Evolutionary conservation across 2,797 vertebrate species (phyloP).

Genomic region (Sorex maritimensis): DNA sequence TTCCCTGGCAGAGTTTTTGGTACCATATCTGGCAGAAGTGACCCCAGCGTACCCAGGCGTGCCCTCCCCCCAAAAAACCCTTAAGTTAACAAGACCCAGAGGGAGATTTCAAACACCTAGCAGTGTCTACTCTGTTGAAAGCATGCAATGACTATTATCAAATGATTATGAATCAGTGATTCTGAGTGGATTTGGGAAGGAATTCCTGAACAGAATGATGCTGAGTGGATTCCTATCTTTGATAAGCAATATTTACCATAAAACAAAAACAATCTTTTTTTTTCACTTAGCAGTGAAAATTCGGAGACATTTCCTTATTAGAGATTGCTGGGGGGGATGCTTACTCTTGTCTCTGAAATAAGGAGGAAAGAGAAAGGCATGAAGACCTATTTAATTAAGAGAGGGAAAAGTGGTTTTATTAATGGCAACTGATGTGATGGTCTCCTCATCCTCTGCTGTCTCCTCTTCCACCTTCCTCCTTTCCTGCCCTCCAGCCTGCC

Average conservation of each 20-base stretch:
- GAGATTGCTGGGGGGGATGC: neutral
- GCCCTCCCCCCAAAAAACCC: neutral
- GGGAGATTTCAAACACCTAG: constrained; percentile 10
- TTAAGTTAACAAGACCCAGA: neutral
- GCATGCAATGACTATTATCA: constrained; percentile 21
- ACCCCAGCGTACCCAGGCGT: too few relatives aligned
- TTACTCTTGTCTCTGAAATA: constrained; percentile 37
- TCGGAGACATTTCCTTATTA: constrained; percentile 39
- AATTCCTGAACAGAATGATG: neutral
- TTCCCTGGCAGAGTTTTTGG: too few relatives aligned
- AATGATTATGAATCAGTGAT: neutral
- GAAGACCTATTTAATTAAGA: constrained; percentile 15
- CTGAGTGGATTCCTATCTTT: constrained; percentile 2
- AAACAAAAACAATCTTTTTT: constrained; percentile 1
- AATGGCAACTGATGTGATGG: neutral
- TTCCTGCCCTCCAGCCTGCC: neutral
- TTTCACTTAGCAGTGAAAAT: neutral
- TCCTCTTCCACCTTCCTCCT: neutral
- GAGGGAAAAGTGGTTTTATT: neutral
- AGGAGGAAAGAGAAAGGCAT: neutral
- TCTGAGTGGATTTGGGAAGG: too few relatives aligned
- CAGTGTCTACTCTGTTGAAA: neutral
- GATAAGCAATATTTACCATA: constrained; percentile 49
- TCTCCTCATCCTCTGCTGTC: neutral
- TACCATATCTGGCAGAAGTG: too few relatives aligned